Conservation (phyloP, 2,113 vertebrate genomes). For the Phalacrocorax carbo region DNA sequence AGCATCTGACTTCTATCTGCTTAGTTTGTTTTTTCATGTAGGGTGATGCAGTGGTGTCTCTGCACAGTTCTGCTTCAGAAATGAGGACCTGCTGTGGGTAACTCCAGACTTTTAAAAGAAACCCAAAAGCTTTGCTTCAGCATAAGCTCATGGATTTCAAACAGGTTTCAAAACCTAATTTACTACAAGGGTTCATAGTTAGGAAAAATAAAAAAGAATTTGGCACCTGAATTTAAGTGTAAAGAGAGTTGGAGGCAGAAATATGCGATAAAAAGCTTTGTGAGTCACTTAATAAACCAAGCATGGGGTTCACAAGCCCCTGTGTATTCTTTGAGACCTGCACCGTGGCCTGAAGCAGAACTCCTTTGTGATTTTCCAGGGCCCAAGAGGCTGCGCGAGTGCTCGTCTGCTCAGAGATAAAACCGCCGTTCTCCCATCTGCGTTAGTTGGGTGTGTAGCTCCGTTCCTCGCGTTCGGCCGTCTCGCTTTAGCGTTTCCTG, state of each 20-base stretch:
- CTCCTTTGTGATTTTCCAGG: not conserved
- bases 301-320: not conserved
- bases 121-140: not conserved
- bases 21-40: conserved; percentile 51
- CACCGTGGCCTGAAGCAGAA: not conserved
- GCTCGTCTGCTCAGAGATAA: not conserved
- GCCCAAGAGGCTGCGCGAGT: not conserved
- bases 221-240: conserved; percentile 1
- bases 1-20: conserved; percentile 62
- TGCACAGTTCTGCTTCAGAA: conserved; percentile 40
- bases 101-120: not conserved
- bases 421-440: not conserved
- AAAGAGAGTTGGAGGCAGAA: not conserved
- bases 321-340: not conserved
- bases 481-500: not conserved
- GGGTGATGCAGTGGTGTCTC: conserved; percentile 33
- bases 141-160: not conserved
- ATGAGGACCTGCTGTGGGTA: conserved; percentile 16
- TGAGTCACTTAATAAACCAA: not conserved
- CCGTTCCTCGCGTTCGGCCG: fast-evolving
- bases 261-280: not conserved
- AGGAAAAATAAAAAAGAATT: not conserved
- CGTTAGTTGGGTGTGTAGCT: not conserved
- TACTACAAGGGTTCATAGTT: not conserved
- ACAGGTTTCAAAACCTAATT: not conserved